These are phyloP conservation scores for Oxycera nigricornis DNA, from an alignment of 2,888 invertebrate genomes.

Conservation along the genomic window DNA sequence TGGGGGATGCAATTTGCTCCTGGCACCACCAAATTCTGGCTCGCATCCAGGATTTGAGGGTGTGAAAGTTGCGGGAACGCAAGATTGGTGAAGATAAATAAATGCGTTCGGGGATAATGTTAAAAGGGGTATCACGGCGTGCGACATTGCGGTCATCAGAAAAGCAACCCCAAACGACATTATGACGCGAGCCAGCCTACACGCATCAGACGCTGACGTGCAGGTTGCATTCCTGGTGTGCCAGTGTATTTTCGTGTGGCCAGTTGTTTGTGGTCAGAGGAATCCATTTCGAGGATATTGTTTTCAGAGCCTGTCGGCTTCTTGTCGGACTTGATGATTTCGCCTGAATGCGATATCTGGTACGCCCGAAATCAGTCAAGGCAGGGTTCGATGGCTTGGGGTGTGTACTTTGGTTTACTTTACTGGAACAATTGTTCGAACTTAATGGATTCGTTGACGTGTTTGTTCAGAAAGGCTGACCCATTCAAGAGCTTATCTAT, in stretches of 20 bases:
- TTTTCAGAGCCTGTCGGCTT: slow-evolving; percentile 31
- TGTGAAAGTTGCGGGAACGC: slow-evolving; percentile 15
- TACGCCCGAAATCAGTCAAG: slow-evolving; percentile 7
- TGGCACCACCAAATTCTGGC: not conserved
- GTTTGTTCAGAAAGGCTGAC: too few species aligned
- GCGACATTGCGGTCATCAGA: slow-evolving; percentile 48
- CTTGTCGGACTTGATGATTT: not conserved
- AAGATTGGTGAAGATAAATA: slow-evolving; percentile 26
- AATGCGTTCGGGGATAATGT: slow-evolving; percentile 34
- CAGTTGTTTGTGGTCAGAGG: slow-evolving; percentile 40
- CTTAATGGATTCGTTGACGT: too few species aligned
- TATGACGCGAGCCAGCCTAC: slow-evolving; percentile 46
- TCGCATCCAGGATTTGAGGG: not conserved
- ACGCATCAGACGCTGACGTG: slow-evolving; percentile 44
- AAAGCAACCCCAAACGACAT: slow-evolving; percentile 48
- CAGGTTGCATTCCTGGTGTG: slow-evolving; percentile 43
- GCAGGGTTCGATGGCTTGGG: not conserved
- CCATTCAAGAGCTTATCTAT: too few species aligned
- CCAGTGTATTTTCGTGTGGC: slow-evolving; percentile 45
- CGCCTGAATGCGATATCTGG: not conserved
- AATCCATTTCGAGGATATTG: slow-evolving; percentile 42
- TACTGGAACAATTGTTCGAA: too few species aligned
- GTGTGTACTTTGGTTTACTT: too few species aligned
- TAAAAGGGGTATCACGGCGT: slow-evolving; percentile 44
- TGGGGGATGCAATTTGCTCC: slow-evolving; percentile 16